Base-by-base conservation (phyloP, 2,797 vertebrate species). In the Rhinichthys osculus region DNA sequence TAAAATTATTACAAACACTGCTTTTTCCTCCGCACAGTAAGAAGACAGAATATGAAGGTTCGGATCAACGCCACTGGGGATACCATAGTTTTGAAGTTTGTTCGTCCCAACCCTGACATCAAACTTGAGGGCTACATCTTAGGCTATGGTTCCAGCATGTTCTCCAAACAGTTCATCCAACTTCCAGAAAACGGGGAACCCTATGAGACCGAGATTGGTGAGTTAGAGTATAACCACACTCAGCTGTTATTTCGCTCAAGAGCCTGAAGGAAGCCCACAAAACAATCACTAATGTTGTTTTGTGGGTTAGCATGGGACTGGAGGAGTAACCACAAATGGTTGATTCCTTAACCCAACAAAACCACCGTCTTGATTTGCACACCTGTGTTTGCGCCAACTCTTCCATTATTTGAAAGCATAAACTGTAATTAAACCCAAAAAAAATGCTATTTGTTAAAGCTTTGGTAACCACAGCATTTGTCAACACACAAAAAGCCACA, bases 111-210 rank as follows among this genome's bases (percentile, higher is more conserved):
- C 85, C 94, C 96, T 70, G 95, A 93, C n/a, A 91, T 94, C 71
- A 97, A 94, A 87, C 93, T 97, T 52, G 93, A 97, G 92, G 97
- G 97, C 44, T 97, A 97, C 90, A 93, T 97, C 86, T 92, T 97
- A 89, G 97, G 97, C 70, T 97, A 97, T 19, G 97, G 97, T 84
- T 96, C 94, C 90, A 97, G 83, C 54, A 92, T 95, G 77, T 96
- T 96, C 83, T 95, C 96, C 91, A 97, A 96, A 86, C 97, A 97
- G 79, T 97, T 96, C 90, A 96, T 97, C 87, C 95, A 95, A 85
- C 93, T 97, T 78, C 96, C 97, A 62, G 90, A 94, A 0, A 96
- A 97, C 50, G 96, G 96, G 72, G 95, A 95, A 88, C 92, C 91
- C 64, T 95, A 93, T 0, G 59, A 95, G 82, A 95, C 96, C 5